phyloP scores from a whole-genome alignment of 2,888 invertebrate genomes.

The Athrips mouffetella region DNA sequence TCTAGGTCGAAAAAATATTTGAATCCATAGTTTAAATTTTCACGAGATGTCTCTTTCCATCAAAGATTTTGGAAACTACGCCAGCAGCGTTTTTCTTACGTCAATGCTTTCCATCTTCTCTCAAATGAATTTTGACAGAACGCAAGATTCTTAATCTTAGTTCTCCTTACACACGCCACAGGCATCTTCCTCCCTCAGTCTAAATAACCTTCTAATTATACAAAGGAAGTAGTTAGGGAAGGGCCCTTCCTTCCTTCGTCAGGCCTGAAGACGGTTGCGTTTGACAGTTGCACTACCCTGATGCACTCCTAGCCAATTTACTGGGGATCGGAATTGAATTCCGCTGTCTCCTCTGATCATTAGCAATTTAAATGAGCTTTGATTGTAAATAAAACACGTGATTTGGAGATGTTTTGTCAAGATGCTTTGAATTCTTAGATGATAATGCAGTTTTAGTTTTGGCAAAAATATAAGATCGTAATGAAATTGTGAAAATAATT shows the following conservation, averaged over 20 bases:
- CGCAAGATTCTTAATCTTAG: too few relatives aligned
- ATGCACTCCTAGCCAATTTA: constrained; percentile 7
- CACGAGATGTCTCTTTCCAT: too few relatives aligned
- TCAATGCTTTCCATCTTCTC: too few relatives aligned
- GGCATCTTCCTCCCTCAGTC: too few relatives aligned
- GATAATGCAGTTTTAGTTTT: too few relatives aligned
- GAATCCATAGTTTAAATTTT: too few relatives aligned
- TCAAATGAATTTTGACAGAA: too few relatives aligned
- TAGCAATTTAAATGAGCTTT: constrained; percentile 8
- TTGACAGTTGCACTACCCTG: constrained; percentile 5
- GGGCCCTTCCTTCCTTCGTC: not conserved
- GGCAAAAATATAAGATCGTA: not conserved
- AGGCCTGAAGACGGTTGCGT: constrained; percentile 2
- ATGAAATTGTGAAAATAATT: not conserved
- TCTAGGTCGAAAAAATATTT: too few relatives aligned
- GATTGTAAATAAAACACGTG: constrained; percentile 2
- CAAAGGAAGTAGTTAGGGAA: constrained; percentile 1
- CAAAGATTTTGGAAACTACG: too few relatives aligned
- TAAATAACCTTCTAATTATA: constrained; percentile 64
- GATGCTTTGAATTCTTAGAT: too few relatives aligned
- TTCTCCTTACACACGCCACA: not conserved
- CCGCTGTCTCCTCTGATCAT: constrained; percentile 2
- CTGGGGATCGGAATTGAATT: not conserved
- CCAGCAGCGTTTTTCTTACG: too few relatives aligned
- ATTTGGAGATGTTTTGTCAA: not conserved